Conservation (phyloP, 2,888 invertebrate species). For the Drosophila dives region DNA sequence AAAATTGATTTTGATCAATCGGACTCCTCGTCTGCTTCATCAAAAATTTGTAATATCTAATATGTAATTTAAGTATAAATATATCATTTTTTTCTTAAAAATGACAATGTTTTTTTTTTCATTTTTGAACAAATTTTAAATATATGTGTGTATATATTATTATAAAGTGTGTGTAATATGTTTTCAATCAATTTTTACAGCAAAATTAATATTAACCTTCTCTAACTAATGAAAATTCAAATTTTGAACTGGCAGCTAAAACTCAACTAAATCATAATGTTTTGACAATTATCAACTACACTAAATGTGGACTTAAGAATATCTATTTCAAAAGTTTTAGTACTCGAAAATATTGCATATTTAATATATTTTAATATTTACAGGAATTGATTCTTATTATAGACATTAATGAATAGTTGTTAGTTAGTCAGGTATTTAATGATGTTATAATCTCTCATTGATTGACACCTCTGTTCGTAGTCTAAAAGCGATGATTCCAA, state of each 20-base stretch:
- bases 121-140: constrained; percentile 1
- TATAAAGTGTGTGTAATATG: constrained; percentile 1
- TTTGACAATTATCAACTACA: neutral
- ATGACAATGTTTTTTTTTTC: constrained; percentile 7
- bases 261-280: neutral
- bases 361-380: constrained; percentile 6
- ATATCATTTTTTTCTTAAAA: constrained; percentile 55
- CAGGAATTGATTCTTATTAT: neutral
- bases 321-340: neutral
- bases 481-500: constrained; percentile 68
- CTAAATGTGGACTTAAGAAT: neutral
- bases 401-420: neutral
- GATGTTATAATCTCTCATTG: constrained; percentile 60
- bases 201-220: neutral
- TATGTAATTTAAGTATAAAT: constrained; percentile 45
- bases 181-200: neutral
- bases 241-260: neutral
- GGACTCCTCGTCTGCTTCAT: constrained; percentile 77
- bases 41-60: constrained; percentile 72
- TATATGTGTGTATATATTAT: constrained; percentile 5
- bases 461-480: constrained; percentile 72
- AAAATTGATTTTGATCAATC: constrained; percentile 90
- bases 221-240: neutral
- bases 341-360: neutral
- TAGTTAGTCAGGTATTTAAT: constrained; percentile 44